phyloP scores from a whole-genome alignment of 2,888 invertebrate genomes.

The Antheraea assamensis region DNA sequence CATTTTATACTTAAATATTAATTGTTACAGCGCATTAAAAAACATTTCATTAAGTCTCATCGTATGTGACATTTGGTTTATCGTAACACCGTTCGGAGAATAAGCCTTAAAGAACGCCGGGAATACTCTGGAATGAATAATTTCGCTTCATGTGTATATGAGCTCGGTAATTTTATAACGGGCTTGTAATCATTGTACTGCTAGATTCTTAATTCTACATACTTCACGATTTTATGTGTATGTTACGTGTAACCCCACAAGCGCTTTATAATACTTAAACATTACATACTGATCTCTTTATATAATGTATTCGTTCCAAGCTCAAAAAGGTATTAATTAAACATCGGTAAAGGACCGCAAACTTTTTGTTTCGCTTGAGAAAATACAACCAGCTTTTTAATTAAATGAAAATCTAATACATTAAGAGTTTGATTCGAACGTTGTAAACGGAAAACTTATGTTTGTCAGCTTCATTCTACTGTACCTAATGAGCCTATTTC shows the following conservation, averaged over 20 bases:
- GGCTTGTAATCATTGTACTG: no score
- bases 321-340: constrained; percentile 20
- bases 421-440: not conserved
- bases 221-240: no score
- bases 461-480: not conserved
- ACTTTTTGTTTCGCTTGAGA: constrained; percentile 22
- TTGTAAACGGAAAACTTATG: not conserved
- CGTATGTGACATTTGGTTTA: no score
- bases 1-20: not conserved
- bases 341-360: constrained; percentile 28
- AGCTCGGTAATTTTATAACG: no score
- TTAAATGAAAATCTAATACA: constrained; percentile 10
- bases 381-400: constrained; percentile 8
- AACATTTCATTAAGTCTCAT: no score
- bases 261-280: not conserved
- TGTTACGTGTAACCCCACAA: no score
- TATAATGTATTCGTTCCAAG: constrained; percentile 6
- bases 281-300: not conserved
- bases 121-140: no score
- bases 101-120: no score
- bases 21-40: not conserved
- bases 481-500: constrained; percentile 2
- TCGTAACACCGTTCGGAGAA: no score
- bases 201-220: no score
- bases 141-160: no score